Percentiles rank a stretch among this genome's conserved stretches.
phyloP scores from a whole-genome alignment of 2,113 vertebrate species.

The Paramormyrops kingsleyae region DNA sequence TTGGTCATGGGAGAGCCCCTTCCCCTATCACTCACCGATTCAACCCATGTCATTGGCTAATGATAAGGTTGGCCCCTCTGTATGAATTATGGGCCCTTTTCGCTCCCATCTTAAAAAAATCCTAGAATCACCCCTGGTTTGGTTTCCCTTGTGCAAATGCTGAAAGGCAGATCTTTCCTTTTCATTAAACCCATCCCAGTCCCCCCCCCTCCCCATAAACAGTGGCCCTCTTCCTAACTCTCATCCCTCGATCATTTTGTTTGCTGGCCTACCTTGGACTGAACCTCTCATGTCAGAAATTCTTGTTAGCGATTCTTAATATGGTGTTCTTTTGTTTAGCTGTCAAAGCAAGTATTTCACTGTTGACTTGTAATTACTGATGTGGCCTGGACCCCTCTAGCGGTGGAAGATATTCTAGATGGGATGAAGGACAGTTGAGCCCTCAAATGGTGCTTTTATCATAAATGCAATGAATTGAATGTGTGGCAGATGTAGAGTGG shows the following conservation, averaged over 20 bases:
- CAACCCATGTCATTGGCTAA: not conserved
- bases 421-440: not conserved
- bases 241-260: not conserved
- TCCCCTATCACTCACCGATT: not conserved
- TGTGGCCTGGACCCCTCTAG: not conserved
- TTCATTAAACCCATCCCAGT: not conserved
- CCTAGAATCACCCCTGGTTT: not conserved
- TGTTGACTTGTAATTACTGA: not conserved
- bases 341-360: slow-evolving; percentile 24
- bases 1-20: not conserved
- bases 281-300: not conserved
- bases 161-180: not conserved
- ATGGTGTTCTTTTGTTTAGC: not conserved
- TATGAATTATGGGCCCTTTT: not conserved
- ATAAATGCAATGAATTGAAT: not conserved
- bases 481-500: not conserved
- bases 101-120: not conserved
- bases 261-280: not conserved
- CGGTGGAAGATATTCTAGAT: not conserved
- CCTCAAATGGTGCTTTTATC: not conserved
- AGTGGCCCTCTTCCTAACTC: not conserved
- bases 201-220: not conserved
- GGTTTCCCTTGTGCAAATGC: not conserved
- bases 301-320: not conserved
- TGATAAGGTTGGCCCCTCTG: not conserved